Percentiles rank a stretch among this genome's conserved stretches.
These are phyloP conservation scores for Myioborus miniatus DNA, from an alignment of 2,797 vertebrate species.

Conservation along the genomic window DNA sequence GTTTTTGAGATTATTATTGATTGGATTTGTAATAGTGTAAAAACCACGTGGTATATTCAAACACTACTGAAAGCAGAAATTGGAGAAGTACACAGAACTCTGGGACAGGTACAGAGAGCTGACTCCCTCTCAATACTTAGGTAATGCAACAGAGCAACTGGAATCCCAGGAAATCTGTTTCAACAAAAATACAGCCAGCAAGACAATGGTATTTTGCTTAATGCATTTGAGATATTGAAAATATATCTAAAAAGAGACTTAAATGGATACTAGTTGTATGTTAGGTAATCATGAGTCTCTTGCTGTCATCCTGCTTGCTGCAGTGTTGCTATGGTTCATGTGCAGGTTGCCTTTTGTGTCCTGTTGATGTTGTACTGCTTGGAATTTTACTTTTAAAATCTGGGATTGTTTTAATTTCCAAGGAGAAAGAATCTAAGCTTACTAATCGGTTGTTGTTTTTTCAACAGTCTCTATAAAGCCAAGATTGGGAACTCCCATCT, in stretches of 20 bases:
- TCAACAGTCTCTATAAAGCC: neutral
- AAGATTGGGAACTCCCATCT: slow-evolving; percentile 27
- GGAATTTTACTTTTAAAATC: neutral
- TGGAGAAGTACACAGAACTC: neutral
- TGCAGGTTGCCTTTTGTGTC: neutral
- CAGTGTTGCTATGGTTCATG: neutral
- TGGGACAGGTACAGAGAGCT: neutral
- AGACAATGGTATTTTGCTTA: neutral
- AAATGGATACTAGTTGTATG: neutral
- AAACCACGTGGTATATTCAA: neutral
- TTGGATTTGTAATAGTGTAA: neutral
- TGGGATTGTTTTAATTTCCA: slow-evolving; percentile 10
- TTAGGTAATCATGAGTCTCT: neutral
- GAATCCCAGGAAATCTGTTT: slow-evolving; percentile 12
- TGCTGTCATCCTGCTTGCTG: neutral
- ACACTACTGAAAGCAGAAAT: neutral
- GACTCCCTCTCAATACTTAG: neutral
- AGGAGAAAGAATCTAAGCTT: neutral
- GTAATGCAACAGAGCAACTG: slow-evolving; percentile 7
- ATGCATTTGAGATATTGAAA: neutral
- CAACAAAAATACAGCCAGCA: slow-evolving; percentile 9
- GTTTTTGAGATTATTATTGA: neutral
- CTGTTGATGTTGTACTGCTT: neutral
- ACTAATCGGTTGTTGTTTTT: neutral
- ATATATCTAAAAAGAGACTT: neutral